Evolutionary conservation across 2,113 vertebrate species (phyloP), one percentile per base, ranked within the genome.

Genomic region (Brachypodius melanocephalos): DNA sequence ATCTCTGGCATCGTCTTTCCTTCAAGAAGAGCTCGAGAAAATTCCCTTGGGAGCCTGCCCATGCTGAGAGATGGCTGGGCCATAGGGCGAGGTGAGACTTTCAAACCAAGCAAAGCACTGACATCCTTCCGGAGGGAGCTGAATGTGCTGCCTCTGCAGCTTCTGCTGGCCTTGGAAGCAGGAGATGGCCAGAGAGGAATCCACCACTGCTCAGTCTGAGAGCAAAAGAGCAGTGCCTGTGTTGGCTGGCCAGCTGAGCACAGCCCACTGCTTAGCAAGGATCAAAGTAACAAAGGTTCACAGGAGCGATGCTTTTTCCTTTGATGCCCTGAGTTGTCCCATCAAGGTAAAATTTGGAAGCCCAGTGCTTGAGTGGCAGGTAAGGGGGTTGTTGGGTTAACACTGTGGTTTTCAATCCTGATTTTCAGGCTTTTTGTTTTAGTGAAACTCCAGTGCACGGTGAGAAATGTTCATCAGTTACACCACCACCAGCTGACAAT

Each of bases 101-200:
- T 95, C 82, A 85, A 93, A 95, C 75, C 89, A 83, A 89, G 54
- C 57, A 79, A 75, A 87, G 82, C 79, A 38, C 40, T 34, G 61
- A 91, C 67, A 88, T 92, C 78, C 78, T 93, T 83, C 82, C 1
- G 17, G 40, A 77, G 36, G 54, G 59, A 92, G 59, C n/a, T 55
- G 81, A 75, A 88, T 67, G 49, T 94, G 79, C 85, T 95, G 71
- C 67, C 88, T 95, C 89, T 93, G 93, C 89, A 97, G 71, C 85
- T 88, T 89, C 71, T 93, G 46, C 74, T 95, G 87, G 32, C 43
- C 14, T 59, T 74, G 75, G 58, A 48, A 71, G 51, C 34, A 91
- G 81, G 31, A 59, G 28, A 51, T 19, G 51, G 42, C 46, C 42
- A 66, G 32, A 69, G n/a, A 76, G 28, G 51, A 91, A 85, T 36